Base-by-base conservation (phyloP, 1,140 invertebrate species). In the Phymastichus coffea region DNA sequence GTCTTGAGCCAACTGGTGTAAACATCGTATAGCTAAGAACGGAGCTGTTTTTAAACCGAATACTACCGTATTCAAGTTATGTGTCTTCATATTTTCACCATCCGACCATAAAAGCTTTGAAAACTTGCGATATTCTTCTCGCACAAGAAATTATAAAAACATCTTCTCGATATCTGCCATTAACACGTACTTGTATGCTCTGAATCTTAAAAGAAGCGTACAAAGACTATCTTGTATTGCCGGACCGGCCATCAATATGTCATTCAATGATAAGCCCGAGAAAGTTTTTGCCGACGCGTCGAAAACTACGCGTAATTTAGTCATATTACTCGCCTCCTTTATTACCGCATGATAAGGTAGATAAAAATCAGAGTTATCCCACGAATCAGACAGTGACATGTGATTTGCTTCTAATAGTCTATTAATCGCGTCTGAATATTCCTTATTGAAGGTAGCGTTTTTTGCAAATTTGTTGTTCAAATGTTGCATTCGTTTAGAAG, bases 351-450 rank as follows among this genome's bases (percentile, higher is more conserved):
- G 56, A 23, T 58, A 35, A 0, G 37, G 38, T 17, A 40, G 6
- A 17, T 40, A 40, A 40, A 26, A 58, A 22, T 47, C 56, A 40
- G 26, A 7, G 3, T 57, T 7, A 1, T 35, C 28, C n/a, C 9
- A 19, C 8, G 3, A 33, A 48, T 17, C 3, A 48, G 17, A 6
- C 35, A n/a, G 10, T 20, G 22, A 26, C 47, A 49, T 49, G 14
- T 49, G 47, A 9, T 22, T 22, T 20, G 19, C 19, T 33, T 49
- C 28, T 7, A 49, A 9, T 20, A 15, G 19, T 19, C n/a, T 28
- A 3, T 49, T n/a, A 58, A 78, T 72, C 51, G 76, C 74, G n/a
- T 57, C 15, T 0, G 25, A 37, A 48, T 77, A 78, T 49, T 61
- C 22, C n/a, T 57, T 3, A 51, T 66, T 65, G 25, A 76, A 63